Percentiles rank a stretch among this genome's conserved stretches.
Evolutionary conservation across 1,140 invertebrate genomes (phyloP).

Genomic region (Zaprionus tsacasi): DNA sequence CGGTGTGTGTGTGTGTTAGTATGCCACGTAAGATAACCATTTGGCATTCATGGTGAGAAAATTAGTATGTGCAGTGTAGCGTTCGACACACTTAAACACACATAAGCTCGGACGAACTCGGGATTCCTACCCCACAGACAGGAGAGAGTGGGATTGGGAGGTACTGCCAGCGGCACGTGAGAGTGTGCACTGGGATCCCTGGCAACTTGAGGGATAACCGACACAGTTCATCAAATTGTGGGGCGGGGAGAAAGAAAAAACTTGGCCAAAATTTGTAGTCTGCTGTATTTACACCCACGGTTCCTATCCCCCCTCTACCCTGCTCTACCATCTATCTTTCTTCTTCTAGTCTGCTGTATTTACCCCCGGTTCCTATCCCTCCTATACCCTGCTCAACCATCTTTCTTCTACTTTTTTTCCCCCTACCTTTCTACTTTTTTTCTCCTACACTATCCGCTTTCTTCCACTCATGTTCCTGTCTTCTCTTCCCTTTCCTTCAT

Average conservation of each 20-base stretch:
- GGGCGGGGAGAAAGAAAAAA: background rate
- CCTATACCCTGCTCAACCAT: background rate
- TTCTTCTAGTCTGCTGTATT: background rate
- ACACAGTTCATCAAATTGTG: conserved; percentile 28
- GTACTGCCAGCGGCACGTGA: background rate
- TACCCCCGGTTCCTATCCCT: background rate
- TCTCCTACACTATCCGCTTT: background rate
- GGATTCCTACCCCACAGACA: background rate
- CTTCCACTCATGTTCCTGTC: background rate
- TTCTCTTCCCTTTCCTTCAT: background rate
- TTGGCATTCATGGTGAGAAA: conserved; percentile 42
- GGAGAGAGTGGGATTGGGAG: background rate
- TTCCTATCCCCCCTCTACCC: no score
- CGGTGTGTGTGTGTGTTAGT: background rate
- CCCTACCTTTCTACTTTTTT: background rate
- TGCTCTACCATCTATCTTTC: no score
- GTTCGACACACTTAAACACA: conserved; percentile 28
- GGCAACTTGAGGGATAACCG: conserved; percentile 4
- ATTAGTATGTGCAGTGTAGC: conserved; percentile 38
- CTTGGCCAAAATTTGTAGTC: background rate
- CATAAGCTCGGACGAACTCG: conserved; percentile 4
- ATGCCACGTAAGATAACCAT: conserved; percentile 37
- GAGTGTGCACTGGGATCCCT: background rate
- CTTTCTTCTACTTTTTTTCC: background rate
- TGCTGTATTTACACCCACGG: background rate